Base-by-base conservation (phyloP, 2,888 invertebrate genomes). In the Seladonia tumulorum region DNA sequence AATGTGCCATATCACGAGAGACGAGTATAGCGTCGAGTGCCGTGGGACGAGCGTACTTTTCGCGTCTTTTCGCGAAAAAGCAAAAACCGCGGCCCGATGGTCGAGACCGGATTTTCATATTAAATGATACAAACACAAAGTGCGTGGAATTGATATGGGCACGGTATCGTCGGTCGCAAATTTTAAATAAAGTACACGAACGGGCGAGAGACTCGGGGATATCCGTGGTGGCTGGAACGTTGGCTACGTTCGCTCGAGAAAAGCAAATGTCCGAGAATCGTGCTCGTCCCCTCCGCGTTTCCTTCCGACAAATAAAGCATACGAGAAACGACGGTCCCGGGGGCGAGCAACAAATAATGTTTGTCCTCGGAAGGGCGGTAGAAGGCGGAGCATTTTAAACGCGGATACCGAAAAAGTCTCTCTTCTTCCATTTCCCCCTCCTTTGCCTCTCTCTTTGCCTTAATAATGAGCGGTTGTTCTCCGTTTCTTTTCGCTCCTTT, bases 401-500 rank as follows among this genome's bases (percentile, higher is more conserved):
- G 63, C 79, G 85, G 82, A 91, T 89, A 86, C 85, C 77, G 73
- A 79, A 29, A 63, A 63, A 1, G 60, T 25, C 29, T 16, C 25
- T 60, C 60, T 10, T 25, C 29, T 5, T 14, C 25, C 25, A 25
- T n/a, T 25, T 25, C 2, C 29, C 60, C n/a, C 29, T 63, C 29
- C n/a, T n/a, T n/a, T 29, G 29, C 16, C 29, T 29, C 16, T 29
- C 63, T 16, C 63, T 82, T 80, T 86, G 76, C 86, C 83, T 75
- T 57, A 73, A 81, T 91, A 90, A 91, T 88, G 88, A 91, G 90
- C 68, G 75, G 87, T 89, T 85, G 80, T 75, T 81, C 76, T 63
- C 76, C 22, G 22, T 42, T 68, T 76, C 70, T 49, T 25, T 10
- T 5, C 25, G 35, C 35, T 8, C 29, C 16, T 49, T 29, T 35